Percentiles rank a stretch among this genome's conserved stretches.
These are phyloP conservation scores for Unio pictorum DNA, from an alignment of 2,888 invertebrate genomes.

Conservation along the genomic window DNA sequence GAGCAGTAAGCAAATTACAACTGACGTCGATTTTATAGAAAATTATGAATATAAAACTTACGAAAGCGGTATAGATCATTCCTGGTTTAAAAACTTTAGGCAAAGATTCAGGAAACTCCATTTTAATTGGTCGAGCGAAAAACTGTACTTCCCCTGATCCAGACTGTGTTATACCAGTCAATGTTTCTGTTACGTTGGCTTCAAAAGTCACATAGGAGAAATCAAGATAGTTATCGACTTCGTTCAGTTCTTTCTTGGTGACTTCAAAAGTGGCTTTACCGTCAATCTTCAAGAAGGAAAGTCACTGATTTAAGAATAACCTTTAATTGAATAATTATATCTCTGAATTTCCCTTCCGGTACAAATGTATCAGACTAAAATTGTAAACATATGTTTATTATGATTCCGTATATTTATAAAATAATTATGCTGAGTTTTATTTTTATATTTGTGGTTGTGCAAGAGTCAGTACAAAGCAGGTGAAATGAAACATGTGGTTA, in stretches of 20 bases:
- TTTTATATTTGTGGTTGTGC: too few species aligned
- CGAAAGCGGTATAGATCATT: conserved; percentile 38
- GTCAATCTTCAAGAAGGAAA: conserved; percentile 29
- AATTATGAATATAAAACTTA: conserved; percentile 14
- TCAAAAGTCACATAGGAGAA: conserved; percentile 65
- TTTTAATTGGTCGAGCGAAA: conserved; percentile 75
- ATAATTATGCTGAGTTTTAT: too few species aligned
- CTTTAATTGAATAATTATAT: neutral
- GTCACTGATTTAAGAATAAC: neutral
- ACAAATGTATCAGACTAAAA: too few species aligned
- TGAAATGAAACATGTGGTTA: too few species aligned
- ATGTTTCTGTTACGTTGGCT: conserved; percentile 89
- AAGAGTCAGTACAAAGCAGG: too few species aligned
- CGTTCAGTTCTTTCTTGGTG: conserved; percentile 18
- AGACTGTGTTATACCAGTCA: conserved; percentile 88
- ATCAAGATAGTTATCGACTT: conserved; percentile 18
- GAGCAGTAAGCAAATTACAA: neutral
- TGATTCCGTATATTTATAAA: too few species aligned
- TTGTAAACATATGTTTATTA: too few species aligned
- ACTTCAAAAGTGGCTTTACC: conserved; percentile 37
- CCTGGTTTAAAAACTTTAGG: conserved; percentile 45
- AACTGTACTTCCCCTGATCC: conserved; percentile 80
- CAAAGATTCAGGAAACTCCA: conserved; percentile 37
- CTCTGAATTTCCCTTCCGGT: too few species aligned
- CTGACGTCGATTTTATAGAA: neutral